phyloP scores from a whole-genome alignment of 1,140 invertebrate genomes.

The Helicoverpa zea region DNA sequence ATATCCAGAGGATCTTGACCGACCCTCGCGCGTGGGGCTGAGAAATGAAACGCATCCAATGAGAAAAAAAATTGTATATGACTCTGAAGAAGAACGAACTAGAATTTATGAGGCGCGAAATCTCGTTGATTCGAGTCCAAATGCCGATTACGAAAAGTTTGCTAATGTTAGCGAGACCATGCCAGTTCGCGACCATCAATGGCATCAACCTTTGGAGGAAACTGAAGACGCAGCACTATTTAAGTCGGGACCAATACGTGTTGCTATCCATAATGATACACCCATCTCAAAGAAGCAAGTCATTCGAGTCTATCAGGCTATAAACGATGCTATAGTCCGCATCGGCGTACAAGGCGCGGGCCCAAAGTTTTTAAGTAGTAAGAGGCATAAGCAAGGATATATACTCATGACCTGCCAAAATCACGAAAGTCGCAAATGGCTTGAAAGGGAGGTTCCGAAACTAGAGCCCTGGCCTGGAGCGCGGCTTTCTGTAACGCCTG shows the following conservation, averaged over 20 bases:
- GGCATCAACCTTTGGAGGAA: neutral
- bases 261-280: conserved; percentile 7
- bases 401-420: conserved; percentile 20
- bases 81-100: neutral
- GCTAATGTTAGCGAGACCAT: too few relatives aligned
- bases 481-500: neutral
- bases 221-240: neutral
- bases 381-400: neutral
- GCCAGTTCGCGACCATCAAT: too few relatives aligned
- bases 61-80: neutral
- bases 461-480: conserved; percentile 38
- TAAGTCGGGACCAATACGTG: neutral
- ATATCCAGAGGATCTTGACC: neutral
- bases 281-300: conserved; percentile 23
- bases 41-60: neutral
- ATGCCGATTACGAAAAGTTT: too few relatives aligned
- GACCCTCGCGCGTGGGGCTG: neutral
- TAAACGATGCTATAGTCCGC: neutral
- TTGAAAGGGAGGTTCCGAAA: neutral
- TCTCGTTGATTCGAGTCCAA: neutral
- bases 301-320: neutral
- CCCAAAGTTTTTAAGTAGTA: conserved; percentile 14
- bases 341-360: conserved; percentile 23
- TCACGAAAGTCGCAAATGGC: conserved; percentile 15
- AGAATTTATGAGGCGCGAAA: neutral